phyloP scores from a whole-genome alignment of 2,888 invertebrate species.

The Eupithecia insigniata region DNA sequence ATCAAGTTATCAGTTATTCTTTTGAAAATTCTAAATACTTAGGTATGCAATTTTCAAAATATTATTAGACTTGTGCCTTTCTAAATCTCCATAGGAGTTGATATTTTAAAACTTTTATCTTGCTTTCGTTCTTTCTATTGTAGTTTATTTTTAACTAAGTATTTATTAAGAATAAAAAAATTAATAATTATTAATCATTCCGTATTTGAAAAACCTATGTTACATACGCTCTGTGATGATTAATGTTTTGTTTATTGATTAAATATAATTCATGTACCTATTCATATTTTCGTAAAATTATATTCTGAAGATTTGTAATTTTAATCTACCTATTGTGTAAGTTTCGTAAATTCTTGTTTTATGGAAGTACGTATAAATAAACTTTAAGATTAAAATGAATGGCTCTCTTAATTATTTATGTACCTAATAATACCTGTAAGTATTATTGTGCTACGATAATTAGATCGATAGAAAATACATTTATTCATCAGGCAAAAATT shows the following conservation, averaged over 20 bases:
- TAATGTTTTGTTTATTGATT: slow-evolving; percentile 58
- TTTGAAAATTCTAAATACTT: slow-evolving; percentile 4
- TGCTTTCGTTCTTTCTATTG: slow-evolving; percentile 21
- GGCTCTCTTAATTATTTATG: slow-evolving; percentile 5
- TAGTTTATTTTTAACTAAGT: slow-evolving; percentile 18
- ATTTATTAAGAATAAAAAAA: slow-evolving; percentile 55
- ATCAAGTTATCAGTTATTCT: no score
- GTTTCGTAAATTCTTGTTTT: slow-evolving; percentile 71
- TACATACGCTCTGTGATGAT: slow-evolving; percentile 79
- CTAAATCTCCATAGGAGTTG: slow-evolving; percentile 36
- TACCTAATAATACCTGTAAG: no score
- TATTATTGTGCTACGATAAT: no score
- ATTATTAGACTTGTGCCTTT: slow-evolving; percentile 52
- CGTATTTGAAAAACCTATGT: slow-evolving; percentile 61
- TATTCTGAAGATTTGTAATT: slow-evolving; percentile 62
- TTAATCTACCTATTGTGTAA: slow-evolving; percentile 57
- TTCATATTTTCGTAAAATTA: slow-evolving; percentile 58
- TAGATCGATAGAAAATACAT: no score
- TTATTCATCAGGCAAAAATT: no score
- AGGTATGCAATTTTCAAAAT: slow-evolving; percentile 39
- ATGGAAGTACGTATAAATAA: slow-evolving; percentile 75
- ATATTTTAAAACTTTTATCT: slow-evolving; percentile 17
- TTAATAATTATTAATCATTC: slow-evolving; percentile 66
- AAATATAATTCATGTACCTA: slow-evolving; percentile 37
- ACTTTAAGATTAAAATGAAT: slow-evolving; percentile 54